Evolutionary conservation across 2,113 vertebrate species (phyloP).

Genomic region (Chionodraco myersi): DNA sequence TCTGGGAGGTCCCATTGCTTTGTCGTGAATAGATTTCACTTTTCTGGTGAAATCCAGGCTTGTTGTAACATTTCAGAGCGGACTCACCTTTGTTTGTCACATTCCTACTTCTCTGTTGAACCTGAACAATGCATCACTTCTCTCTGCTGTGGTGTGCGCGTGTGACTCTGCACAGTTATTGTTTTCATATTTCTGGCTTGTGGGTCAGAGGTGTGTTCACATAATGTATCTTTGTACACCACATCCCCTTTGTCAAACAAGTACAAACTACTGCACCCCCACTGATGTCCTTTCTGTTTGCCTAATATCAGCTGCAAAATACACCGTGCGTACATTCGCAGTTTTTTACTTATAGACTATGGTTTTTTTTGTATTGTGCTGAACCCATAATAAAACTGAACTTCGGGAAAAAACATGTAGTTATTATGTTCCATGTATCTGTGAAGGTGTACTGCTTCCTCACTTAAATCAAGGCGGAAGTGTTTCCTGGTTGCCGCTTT

Average conservation of each 20-base stretch:
- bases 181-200: constrained; percentile 32
- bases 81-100: constrained; percentile 42
- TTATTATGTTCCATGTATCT: too few species aligned
- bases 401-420: too few species aligned
- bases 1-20: constrained; percentile 9
- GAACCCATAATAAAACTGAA: too few species aligned
- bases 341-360: too few species aligned
- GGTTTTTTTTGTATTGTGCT: too few species aligned
- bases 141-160: constrained; percentile 1
- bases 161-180: neutral
- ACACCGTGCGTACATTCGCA: neutral
- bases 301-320: neutral
- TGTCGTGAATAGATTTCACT: constrained; percentile 20
- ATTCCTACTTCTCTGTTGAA: constrained; percentile 66
- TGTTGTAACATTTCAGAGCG: constrained; percentile 25
- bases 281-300: neutral
- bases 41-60: constrained; percentile 24
- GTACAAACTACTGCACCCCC: neutral
- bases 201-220: constrained; percentile 35
- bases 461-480: too few species aligned
- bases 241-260: constrained; percentile 62
- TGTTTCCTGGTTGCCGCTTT: too few species aligned
- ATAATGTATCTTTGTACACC: constrained; percentile 8
- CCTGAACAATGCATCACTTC: constrained; percentile 50
- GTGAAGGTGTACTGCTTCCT: too few species aligned